Evolutionary conservation across 2,888 invertebrate genomes (phyloP).

Genomic region (Ametastegia equiseti): DNA sequence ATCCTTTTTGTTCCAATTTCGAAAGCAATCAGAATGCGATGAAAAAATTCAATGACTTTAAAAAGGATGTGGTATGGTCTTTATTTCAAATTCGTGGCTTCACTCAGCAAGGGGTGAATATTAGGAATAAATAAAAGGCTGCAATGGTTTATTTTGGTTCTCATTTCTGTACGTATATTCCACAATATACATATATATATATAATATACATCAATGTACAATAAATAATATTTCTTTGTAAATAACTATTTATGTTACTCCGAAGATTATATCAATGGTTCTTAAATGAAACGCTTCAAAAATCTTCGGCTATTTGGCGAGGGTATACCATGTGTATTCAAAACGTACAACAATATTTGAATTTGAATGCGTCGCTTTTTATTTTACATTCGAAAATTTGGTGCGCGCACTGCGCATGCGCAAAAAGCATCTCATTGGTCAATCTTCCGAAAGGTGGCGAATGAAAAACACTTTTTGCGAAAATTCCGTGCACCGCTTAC

Average conservation of each 20-base stretch:
- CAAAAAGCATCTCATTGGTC: background rate
- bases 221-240: background rate
- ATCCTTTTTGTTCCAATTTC: background rate
- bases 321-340: background rate
- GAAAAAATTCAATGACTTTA: too few relatives aligned
- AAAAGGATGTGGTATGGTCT: too few relatives aligned
- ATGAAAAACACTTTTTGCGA: too few relatives aligned
- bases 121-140: too few relatives aligned
- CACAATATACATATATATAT: too few relatives aligned
- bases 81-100: too few relatives aligned
- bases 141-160: too few relatives aligned
- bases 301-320: background rate
- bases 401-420: conserved; percentile 15
- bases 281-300: background rate
- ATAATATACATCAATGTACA: background rate
- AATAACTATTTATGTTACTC: too few relatives aligned
- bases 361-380: background rate
- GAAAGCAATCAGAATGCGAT: background rate
- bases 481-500: too few relatives aligned
- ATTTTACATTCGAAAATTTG: background rate
- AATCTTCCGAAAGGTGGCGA: background rate
- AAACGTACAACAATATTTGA: background rate
- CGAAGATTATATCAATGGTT: background rate
- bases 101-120: too few relatives aligned
- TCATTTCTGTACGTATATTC: too few relatives aligned